Evolutionary conservation across 2,888 invertebrate species (phyloP), one percentile per base, ranked within the genome.

Genomic region (Apamea anceps): DNA sequence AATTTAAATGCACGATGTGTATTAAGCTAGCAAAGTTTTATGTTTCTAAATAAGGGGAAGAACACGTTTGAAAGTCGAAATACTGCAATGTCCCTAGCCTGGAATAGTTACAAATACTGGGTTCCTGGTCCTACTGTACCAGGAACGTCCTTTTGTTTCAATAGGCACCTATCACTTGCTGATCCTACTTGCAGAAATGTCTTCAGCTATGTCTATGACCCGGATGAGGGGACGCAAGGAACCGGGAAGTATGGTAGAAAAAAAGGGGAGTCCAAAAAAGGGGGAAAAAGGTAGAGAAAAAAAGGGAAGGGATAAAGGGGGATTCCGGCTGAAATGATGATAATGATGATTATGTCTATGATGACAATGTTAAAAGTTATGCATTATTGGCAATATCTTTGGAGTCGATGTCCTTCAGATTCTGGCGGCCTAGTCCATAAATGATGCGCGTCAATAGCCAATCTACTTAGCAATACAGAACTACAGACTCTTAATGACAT

Each of bases 1-100:
- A n/a, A 67, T 37, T 57, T 65, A 21, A 60, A 57, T 79, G 32
- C 32, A 66, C 21, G 57, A 57, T 21, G 45, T 75, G 37, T 37
- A 76, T 21, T 25, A 37, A 18, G 0, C 32, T 1, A n/a, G 12
- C 5, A 28, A 45, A 21, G 45, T 48, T 51, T 25, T 25, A 13
- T 28, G 12, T 18, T 28, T 48, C 15, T 0, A 21, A 51, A 37
- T 3, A 15, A 18, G 4, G 15, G 12, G 13, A 60, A 28, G 21
- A 57, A n/a, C 3, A 21, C 6, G 0, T 13, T 67, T 70, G 10
- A 18, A 25, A 54, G 25, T 51, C 8, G 37, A 68, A 57, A 2
- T 57, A 25, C 57, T 57, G 25, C 25, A 57, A 54, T 10, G 10
- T 57, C 57, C 12, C 25, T 57, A 25, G n/a, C 25, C n/a, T 57